Conservation (phyloP, 2,888 invertebrate genomes). For the Melangyna quadrimaculata region DNA sequence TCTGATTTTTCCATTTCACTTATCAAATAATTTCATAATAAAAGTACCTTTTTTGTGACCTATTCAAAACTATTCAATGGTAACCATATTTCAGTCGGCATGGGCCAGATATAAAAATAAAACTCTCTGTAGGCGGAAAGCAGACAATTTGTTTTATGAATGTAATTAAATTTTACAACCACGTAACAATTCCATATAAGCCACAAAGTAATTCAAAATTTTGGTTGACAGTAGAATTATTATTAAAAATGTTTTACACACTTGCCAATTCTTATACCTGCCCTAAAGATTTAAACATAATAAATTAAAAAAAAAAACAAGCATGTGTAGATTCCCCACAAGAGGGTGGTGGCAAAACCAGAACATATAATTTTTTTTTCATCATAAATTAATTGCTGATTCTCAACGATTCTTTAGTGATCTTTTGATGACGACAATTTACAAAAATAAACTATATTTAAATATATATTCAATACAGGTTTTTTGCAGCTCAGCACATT, state of each 20-base stretch:
- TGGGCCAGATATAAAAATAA: background rate
- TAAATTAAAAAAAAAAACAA: background rate
- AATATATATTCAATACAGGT: slow-evolving; percentile 36
- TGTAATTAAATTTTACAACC: slow-evolving; percentile 56
- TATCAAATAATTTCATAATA: background rate
- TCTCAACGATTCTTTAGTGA: slow-evolving; percentile 16
- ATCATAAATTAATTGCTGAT: slow-evolving; percentile 17
- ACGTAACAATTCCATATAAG: slow-evolving; percentile 42
- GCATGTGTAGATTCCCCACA: background rate
- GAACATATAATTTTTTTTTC: background rate
- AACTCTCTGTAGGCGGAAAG: slow-evolving; percentile 14
- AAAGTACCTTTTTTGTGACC: background rate
- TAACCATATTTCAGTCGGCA: background rate
- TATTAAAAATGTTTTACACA: slow-evolving; percentile 40
- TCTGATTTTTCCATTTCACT: background rate
- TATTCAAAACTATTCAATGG: background rate
- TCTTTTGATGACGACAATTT: slow-evolving; percentile 52
- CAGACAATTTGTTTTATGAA: slow-evolving; percentile 36
- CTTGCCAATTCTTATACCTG: slow-evolving; percentile 23
- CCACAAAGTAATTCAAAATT: slow-evolving; percentile 23
- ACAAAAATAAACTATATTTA: slow-evolving; percentile 28
- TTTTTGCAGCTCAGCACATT: background rate
- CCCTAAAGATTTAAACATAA: slow-evolving; percentile 17
- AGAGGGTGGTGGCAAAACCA: slow-evolving; percentile 26
- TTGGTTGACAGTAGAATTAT: slow-evolving; percentile 35